Evolutionary conservation across 2,888 invertebrate species (phyloP).

Genomic region (Thumatha senex): DNA sequence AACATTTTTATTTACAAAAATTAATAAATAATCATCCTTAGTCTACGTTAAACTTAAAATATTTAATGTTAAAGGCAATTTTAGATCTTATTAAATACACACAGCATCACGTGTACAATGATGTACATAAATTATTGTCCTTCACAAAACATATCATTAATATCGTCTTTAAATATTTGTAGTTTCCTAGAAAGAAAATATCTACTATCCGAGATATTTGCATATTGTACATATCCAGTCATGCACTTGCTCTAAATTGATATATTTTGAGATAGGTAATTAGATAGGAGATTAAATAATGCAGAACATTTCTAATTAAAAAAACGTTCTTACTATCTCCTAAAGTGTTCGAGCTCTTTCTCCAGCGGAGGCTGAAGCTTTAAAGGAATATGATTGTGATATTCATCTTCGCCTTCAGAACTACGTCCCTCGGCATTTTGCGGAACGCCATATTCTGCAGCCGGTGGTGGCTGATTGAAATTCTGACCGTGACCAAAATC

Average conservation of each 20-base stretch:
- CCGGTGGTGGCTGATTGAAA: constrained; percentile 42
- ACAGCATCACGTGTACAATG: not conserved
- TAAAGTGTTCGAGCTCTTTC: constrained; percentile 73
- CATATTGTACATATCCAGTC: not conserved
- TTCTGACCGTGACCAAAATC: constrained; percentile 42
- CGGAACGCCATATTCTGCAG: constrained; percentile 61
- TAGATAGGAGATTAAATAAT: no score
- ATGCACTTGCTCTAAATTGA: not conserved
- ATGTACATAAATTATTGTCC: not conserved
- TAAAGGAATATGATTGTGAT: constrained; percentile 74
- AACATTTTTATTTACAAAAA: constrained; percentile 43
- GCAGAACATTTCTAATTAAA: constrained; percentile 13
- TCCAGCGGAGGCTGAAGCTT: constrained; percentile 74
- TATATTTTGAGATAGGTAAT: constrained; percentile 21
- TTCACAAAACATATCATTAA: not conserved
- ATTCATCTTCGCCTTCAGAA: constrained; percentile 49
- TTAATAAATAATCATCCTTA: constrained; percentile 51
- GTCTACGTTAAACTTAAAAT: constrained; percentile 53
- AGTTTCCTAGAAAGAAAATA: no score
- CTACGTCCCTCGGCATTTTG: constrained; percentile 72
- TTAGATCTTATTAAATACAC: constrained; percentile 11
- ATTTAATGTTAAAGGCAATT: constrained; percentile 53
- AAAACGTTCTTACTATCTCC: constrained; percentile 40
- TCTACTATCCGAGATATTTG: no score
- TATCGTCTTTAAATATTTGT: no score